Evolutionary conservation across 2,888 invertebrate genomes (phyloP).

Genomic region (Lissonota sp.): DNA sequence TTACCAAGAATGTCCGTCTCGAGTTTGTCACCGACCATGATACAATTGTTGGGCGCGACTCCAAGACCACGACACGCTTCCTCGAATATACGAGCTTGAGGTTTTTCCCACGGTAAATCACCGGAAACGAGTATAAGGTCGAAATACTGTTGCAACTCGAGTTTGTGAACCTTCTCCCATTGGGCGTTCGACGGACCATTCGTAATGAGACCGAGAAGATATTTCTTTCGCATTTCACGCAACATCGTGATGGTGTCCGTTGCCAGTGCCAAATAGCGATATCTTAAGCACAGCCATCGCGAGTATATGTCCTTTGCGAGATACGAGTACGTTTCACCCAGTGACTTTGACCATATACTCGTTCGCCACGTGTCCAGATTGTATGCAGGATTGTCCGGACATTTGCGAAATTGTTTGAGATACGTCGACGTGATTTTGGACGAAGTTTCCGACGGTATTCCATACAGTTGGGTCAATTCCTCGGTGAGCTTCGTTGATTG

Average conservation of each 20-base stretch:
- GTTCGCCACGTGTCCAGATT: slow-evolving; percentile 91
- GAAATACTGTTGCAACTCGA: slow-evolving; percentile 90
- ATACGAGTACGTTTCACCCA: slow-evolving; percentile 90
- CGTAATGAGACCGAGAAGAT: slow-evolving; percentile 92
- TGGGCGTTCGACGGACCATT: slow-evolving; percentile 94
- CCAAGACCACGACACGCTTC: slow-evolving; percentile 91
- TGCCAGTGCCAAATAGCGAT: slow-evolving; percentile 89
- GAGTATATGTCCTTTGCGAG: slow-evolving; percentile 90
- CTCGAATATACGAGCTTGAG: slow-evolving; percentile 92
- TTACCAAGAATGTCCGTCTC: slow-evolving; percentile 92
- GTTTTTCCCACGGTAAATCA: slow-evolving; percentile 94
- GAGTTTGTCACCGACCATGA: slow-evolving; percentile 95
- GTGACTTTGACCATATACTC: slow-evolving; percentile 90
- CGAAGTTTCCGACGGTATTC: slow-evolving; percentile 88
- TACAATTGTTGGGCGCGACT: slow-evolving; percentile 90
- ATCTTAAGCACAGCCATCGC: slow-evolving; percentile 92
- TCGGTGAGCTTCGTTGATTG: slow-evolving; percentile 83
- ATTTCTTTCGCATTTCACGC: slow-evolving; percentile 89
- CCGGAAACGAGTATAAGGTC: slow-evolving; percentile 93
- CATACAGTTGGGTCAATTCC: slow-evolving; percentile 88
- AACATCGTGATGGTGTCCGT: slow-evolving; percentile 89
- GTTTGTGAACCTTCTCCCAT: slow-evolving; percentile 93
- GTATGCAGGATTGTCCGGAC: slow-evolving; percentile 91
- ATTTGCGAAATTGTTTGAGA: slow-evolving; percentile 91
- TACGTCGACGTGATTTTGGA: slow-evolving; percentile 88